phyloP scores from a whole-genome alignment of 2,797 vertebrate genomes.

The Cuniculus paca region DNA sequence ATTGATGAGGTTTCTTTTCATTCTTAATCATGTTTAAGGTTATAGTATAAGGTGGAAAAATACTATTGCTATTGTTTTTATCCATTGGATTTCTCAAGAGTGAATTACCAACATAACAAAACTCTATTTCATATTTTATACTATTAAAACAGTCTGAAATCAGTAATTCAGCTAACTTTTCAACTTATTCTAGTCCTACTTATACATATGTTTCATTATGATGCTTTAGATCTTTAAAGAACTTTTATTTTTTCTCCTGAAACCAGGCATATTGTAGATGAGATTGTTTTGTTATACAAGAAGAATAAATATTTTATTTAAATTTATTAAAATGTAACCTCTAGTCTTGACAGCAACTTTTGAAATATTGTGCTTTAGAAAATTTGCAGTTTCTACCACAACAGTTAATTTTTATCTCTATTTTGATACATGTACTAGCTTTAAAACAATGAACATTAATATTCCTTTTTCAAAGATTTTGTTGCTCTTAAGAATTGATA shows the following conservation, averaged over 20 bases:
- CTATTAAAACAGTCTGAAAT: conserved; percentile 39
- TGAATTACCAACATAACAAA: conserved; percentile 50
- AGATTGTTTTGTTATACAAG: not conserved
- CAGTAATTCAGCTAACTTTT: conserved; percentile 56
- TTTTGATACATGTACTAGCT: not conserved
- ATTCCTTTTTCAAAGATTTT: not conserved
- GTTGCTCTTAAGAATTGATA: not conserved
- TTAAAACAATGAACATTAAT: not conserved
- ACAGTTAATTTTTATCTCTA: not conserved
- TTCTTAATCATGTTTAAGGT: not conserved
- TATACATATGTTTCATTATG: conserved; percentile 35
- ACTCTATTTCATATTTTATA: conserved; percentile 41
- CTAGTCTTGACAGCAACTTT: not conserved
- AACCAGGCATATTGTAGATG: not conserved
- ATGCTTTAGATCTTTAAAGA: conserved; percentile 4
- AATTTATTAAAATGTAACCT: conserved; percentile 31
- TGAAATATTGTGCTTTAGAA: conserved; percentile 36
- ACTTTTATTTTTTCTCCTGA: conserved; percentile 22
- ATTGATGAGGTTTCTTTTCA: not conserved
- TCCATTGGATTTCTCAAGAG: not conserved
- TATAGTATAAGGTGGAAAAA: conserved; percentile 5
- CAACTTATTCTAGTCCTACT: conserved; percentile 21
- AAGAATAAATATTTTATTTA: conserved; percentile 31
- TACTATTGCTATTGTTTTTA: not conserved
- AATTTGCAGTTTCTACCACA: not conserved